phyloP scores from a whole-genome alignment of 2,888 invertebrate species.

The Argyra leucocephala region DNA sequence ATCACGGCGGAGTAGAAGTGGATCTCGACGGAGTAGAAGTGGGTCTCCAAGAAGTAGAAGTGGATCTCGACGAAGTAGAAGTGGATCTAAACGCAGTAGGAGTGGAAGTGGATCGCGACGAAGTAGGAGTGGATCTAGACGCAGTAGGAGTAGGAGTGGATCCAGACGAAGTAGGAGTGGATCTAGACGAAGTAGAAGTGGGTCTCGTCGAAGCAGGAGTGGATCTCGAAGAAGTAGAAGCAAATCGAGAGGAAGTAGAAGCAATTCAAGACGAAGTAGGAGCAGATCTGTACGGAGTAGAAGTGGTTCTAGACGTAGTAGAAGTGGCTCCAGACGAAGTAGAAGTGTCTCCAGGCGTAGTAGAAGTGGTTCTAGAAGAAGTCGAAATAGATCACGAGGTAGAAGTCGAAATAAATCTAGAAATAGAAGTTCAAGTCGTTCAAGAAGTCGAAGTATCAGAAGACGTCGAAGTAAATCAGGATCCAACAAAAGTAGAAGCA shows the following conservation, averaged over 20 bases:
- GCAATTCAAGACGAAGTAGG: slow-evolving; percentile 26
- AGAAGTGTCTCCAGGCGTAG: slow-evolving; percentile 26
- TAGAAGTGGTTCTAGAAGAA: slow-evolving; percentile 25
- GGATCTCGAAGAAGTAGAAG: slow-evolving; percentile 22
- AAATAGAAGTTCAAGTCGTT: slow-evolving; percentile 25
- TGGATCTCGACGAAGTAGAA: slow-evolving; percentile 28
- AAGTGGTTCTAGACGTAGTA: slow-evolving; percentile 29
- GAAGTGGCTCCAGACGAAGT: slow-evolving; percentile 27
- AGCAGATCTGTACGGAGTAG: slow-evolving; percentile 28
- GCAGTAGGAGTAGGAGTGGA: slow-evolving; percentile 26
- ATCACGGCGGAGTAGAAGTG: slow-evolving; percentile 24
- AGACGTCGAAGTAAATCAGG: slow-evolving; percentile 28
- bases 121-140: slow-evolving; percentile 26
- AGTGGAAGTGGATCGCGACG: slow-evolving; percentile 29
- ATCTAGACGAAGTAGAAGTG: slow-evolving; percentile 21
- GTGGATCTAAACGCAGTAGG: slow-evolving; percentile 25
- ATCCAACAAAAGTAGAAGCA: slow-evolving; percentile 32
- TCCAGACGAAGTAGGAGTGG: slow-evolving; percentile 27
- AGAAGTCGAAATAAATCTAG: slow-evolving; percentile 24
- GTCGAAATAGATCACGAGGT: slow-evolving; percentile 25
- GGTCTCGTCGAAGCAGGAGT: slow-evolving; percentile 26
- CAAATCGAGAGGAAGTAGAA: slow-evolving; percentile 17
- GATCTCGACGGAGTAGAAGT: slow-evolving; percentile 16
- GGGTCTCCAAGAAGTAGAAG: slow-evolving; percentile 19
- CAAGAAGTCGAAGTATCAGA: slow-evolving; percentile 24